Conservation (phyloP, 2,113 vertebrate genomes). For the Mohoua ochrocephala region DNA sequence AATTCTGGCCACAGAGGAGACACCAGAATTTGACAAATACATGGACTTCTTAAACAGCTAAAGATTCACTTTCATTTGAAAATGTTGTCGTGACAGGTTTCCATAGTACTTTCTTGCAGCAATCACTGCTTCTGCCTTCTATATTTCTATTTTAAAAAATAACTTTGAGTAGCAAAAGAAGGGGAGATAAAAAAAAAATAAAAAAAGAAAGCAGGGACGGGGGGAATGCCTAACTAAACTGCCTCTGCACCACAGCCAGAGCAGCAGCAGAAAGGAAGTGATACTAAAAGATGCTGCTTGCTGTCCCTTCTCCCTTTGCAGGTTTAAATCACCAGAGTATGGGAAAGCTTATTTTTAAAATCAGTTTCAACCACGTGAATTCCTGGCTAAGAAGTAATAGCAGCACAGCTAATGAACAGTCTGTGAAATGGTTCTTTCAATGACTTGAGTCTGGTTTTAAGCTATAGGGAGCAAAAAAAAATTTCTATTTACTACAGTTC, state of each 20-base stretch:
- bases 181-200: background rate
- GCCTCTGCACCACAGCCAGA: background rate
- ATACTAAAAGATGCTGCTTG: background rate
- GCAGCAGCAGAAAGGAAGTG: background rate
- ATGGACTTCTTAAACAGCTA: conserved; percentile 1
- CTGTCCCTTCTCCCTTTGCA: background rate
- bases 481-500: background rate
- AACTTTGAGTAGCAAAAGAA: conserved; percentile 15
- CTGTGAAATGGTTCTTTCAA: background rate
- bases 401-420: background rate
- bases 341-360: background rate
- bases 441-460: background rate
- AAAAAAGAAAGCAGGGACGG: background rate
- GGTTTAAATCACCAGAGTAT: background rate
- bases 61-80: background rate
- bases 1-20: background rate
- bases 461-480: background rate
- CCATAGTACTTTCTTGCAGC: conserved; percentile 32
- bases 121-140: conserved; percentile 33
- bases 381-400: background rate
- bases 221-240: background rate
- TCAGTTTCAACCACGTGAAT: background rate
- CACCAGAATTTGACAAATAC: background rate
- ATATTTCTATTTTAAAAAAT: conserved; percentile 47
- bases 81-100: conserved; percentile 37